Base-by-base conservation (phyloP, 2,113 vertebrate species). In the Pomatostomus ruficeps region DNA sequence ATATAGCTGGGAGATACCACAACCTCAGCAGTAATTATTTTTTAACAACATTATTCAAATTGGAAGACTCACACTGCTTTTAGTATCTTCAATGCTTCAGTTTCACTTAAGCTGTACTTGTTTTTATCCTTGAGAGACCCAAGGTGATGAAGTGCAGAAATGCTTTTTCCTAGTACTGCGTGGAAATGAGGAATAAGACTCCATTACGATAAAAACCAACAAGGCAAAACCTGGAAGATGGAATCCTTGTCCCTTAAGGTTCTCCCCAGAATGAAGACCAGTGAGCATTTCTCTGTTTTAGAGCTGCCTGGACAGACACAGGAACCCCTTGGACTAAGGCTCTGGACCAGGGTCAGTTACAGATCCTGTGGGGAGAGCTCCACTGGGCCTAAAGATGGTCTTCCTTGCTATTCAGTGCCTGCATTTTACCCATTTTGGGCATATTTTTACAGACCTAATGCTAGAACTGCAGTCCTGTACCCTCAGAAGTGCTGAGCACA, bases 371-470 rank as follows among this genome's bases (percentile, higher is more conserved):
- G 10, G 11, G n/a, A 24, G 33, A 51, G 42, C 52, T 38, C 57
- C 48, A 4, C 52, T 48, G 26, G 59, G 63, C 10, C 7, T 26
- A 3, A 4, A 2, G 7, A 7, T 11, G 1, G 0, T 17, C 43
- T 26, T 38, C 58, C 11, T 40, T n/a, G 36, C 7, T 31, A 3
- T 28, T 36, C n/a, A 40, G 12, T 9, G 40, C 33, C 38, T 11
- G 5, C 21, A 23, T 9, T 17, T 51, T 12, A 13, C 20, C 12
- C 3, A 10, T 8, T 70, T 25, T 70, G 19, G 57, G 33, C 23
- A 45, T 7, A 7, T 33, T n/a, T 78, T 68, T 33, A 49, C 38
- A 66, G 48, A 36, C 25, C 13, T 29, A 43, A 3, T 5, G 17
- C 38, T 42, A 29, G 14, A 49, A 1, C 58, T 61, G 11, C 38